Percentiles rank a stretch among this genome's conserved stretches.
These are phyloP conservation scores for Eucera pruinosa DNA, from an alignment of 2,888 invertebrate genomes.

Conservation along the genomic window DNA sequence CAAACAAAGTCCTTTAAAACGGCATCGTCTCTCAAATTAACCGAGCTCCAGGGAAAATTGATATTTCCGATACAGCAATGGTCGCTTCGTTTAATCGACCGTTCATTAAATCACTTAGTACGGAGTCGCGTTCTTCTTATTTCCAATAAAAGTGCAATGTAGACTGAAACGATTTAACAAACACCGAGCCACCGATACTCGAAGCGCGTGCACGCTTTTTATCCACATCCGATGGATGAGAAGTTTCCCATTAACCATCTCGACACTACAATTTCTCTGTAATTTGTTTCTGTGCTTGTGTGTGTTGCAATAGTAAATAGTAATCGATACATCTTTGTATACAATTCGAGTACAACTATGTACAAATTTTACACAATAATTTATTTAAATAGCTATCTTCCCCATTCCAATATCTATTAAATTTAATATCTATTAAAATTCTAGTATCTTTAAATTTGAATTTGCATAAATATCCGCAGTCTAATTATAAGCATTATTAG, in stretches of 20 bases:
- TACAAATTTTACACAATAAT: too few relatives aligned
- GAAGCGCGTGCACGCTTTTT: not conserved
- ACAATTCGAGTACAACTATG: too few relatives aligned
- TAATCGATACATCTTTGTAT: too few relatives aligned
- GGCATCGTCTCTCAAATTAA: slow-evolving; percentile 26
- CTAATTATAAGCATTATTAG: too few relatives aligned
- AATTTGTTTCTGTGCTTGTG: too few relatives aligned
- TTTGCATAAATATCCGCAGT: too few relatives aligned
- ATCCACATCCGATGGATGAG: not conserved
- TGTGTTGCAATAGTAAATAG: too few relatives aligned
- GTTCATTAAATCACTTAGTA: slow-evolving; percentile 38
- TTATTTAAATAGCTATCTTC: too few relatives aligned
- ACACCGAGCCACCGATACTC: not conserved
- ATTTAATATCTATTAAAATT: too few relatives aligned
- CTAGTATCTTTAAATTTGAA: too few relatives aligned
- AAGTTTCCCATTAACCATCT: slow-evolving; percentile 26
- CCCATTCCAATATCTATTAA: too few relatives aligned
- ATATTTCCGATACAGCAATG: slow-evolving; percentile 29
- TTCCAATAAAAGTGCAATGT: slow-evolving; percentile 36
- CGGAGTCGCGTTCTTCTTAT: slow-evolving; percentile 21
- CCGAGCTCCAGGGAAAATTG: slow-evolving; percentile 9
- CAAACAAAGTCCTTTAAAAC: slow-evolving; percentile 4
- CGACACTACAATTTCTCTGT: not conserved
- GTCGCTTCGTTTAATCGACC: slow-evolving; percentile 9
- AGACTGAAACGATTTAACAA: slow-evolving; percentile 10